These are phyloP conservation scores for Drosophila nigromelanica DNA, from an alignment of 1,140 invertebrate genomes.

Conservation along the genomic window DNA sequence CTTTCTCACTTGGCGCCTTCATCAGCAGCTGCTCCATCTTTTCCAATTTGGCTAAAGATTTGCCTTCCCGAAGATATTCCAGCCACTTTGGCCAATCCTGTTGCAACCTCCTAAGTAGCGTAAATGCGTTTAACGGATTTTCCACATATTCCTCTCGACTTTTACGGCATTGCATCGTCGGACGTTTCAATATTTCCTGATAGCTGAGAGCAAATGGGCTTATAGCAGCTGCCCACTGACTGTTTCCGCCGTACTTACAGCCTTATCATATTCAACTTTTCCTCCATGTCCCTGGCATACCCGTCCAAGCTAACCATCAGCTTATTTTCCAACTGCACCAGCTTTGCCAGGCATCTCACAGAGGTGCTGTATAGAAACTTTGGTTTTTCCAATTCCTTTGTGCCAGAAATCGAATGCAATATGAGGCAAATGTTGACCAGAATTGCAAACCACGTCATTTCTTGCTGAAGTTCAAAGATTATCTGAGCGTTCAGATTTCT, in stretches of 20 bases:
- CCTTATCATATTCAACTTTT: constrained; percentile 43
- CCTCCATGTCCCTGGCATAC: constrained; percentile 37
- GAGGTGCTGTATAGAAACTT: constrained; percentile 38
- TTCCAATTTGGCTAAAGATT: not conserved
- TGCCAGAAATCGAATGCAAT: not conserved
- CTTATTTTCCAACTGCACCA: constrained; percentile 46
- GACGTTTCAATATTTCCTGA: constrained; percentile 17
- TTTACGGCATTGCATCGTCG: not conserved
- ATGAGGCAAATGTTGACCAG: not conserved
- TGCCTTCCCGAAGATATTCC: constrained; percentile 24
- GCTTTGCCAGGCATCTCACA: constrained; percentile 30
- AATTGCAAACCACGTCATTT: constrained; percentile 30
- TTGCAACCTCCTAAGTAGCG: constrained; percentile 39
- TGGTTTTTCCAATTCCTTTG: not conserved
- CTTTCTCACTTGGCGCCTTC: constrained; percentile 6
- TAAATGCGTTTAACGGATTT: constrained; percentile 54
- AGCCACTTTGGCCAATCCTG: constrained; percentile 64
- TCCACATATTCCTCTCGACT: constrained; percentile 35
- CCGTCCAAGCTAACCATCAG: constrained; percentile 12
- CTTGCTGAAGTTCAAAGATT: not conserved
- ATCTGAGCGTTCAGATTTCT: too few relatives aligned
- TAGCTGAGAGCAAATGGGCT: constrained; percentile 15
- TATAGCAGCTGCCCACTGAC: too few relatives aligned
- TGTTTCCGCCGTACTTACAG: constrained; percentile 18
- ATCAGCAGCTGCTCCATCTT: constrained; percentile 23